These are phyloP conservation scores for Andrena marginata DNA, from an alignment of 2,888 invertebrate species.

Conservation along the genomic window DNA sequence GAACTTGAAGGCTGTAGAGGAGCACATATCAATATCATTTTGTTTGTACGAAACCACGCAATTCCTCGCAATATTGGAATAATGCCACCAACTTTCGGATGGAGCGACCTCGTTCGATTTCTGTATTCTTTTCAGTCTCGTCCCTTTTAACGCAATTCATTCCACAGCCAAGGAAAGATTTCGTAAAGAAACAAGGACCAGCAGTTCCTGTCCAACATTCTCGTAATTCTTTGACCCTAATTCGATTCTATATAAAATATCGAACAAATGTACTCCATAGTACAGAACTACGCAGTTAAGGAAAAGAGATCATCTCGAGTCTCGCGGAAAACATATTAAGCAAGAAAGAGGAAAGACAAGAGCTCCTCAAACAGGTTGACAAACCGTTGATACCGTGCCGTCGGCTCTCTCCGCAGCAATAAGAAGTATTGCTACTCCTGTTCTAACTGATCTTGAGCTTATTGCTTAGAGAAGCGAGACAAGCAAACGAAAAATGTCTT, in stretches of 20 bases:
- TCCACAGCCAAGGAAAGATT: too few species aligned
- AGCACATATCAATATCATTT: too few species aligned
- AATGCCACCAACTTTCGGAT: too few species aligned
- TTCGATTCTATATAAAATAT: constrained; percentile 60
- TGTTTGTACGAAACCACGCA: too few species aligned
- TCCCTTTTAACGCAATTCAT: too few species aligned
- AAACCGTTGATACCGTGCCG: constrained; percentile 62
- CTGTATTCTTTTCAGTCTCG: too few species aligned
- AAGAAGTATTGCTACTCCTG: constrained; percentile 80
- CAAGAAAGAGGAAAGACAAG: constrained; percentile 41
- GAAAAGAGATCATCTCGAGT: constrained; percentile 54
- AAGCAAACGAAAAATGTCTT: constrained; percentile 42
- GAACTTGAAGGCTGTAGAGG: too few species aligned
- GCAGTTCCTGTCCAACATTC: not conserved
- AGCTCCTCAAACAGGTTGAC: constrained; percentile 58
- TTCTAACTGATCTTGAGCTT: constrained; percentile 74
- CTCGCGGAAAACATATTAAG: constrained; percentile 44
- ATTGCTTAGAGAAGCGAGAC: constrained; percentile 67
- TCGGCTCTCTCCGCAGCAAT: constrained; percentile 70
- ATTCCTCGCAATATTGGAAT: too few species aligned
- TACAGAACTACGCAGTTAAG: constrained; percentile 55
- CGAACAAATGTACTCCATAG: constrained; percentile 55
- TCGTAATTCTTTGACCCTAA: constrained; percentile 45
- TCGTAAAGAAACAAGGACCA: not conserved
- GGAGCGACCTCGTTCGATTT: too few species aligned